Base-by-base conservation (phyloP, 2,113 vertebrate genomes). In the Brachypodius melanocephalos region DNA sequence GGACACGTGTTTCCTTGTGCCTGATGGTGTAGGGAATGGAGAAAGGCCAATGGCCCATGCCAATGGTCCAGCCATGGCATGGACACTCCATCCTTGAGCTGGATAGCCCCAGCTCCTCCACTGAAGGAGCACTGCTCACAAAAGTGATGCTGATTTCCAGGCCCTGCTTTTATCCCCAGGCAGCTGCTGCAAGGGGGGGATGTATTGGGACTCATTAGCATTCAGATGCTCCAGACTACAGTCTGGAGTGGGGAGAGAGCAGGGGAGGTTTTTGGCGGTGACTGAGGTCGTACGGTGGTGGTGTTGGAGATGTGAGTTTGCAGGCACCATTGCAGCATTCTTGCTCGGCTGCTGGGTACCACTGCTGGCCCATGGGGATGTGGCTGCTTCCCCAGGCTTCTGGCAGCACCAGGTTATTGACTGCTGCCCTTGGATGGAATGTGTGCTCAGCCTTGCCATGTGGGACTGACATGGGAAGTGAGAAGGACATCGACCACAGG, bases 301-400 rank as follows among this genome's bases (percentile, higher is more conserved):
- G 1, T n/a, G 26, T 5, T 65, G 65, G 73, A 71, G 52, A 34
- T 16, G 17, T 2, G 3, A 46, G 9, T 40, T 59, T 74, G 68
- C n/a, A 80, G 84, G 32, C 0, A 8, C 18, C 3, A 0, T 4
- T 43, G 32, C 40, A 93, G 71, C 62, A 78, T 61, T 58, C 59
- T 36, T 51, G 43, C 61, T 45, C 0, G 0, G 43, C 40, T 88
- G 29, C 52, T 38, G 61, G 52, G 40, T 24, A 67, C 73, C 8
- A 2, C 1, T 0, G 2, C 24, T 7, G 3, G 36, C 55, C 49
- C 1, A 0, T 36, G 9, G 42, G 25, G 18, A 40, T 2, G 0
- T 0, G 17, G 55, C 59, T 77, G 65, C 74, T 61, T 48, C 61
- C 43, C 49, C 28, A 68, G 65, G n/a, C 51, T 40, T 26, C 49